Conservation (phyloP, 2,797 vertebrate genomes). For the Gadopsis marmoratus region DNA sequence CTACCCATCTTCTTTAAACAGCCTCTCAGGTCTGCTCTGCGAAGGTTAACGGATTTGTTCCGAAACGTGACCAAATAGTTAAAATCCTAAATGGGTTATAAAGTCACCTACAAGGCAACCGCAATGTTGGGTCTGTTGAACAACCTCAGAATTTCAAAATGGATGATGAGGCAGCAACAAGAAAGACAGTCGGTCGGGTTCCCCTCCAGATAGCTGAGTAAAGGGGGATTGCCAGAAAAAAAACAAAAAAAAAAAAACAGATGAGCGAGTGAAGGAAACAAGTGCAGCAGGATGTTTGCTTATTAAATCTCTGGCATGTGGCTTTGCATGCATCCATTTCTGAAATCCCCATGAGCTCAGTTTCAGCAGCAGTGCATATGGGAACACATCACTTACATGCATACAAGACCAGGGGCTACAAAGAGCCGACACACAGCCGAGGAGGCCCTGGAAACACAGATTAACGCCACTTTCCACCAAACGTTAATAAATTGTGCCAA, state of each 20-base stretch:
- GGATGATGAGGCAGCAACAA: not conserved
- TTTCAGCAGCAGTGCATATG: constrained; percentile 21
- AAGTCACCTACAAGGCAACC: not conserved
- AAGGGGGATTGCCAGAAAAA: constrained; percentile 41
- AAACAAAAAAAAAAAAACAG: constrained; percentile 42
- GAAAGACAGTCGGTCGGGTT: constrained; percentile 26
- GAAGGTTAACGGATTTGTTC: constrained; percentile 48
- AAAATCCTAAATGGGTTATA: constrained; percentile 32
- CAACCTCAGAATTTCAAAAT: constrained; percentile 27
- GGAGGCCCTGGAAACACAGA: constrained; percentile 16
- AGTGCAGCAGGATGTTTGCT: constrained; percentile 21
- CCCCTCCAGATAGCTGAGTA: constrained; percentile 39
- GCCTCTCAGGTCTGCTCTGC: constrained; percentile 1
- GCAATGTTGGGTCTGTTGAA: constrained; percentile 13
- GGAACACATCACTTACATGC: constrained; percentile 50
- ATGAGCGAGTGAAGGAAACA: constrained; percentile 19
- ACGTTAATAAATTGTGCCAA: constrained; percentile 1
- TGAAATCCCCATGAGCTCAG: constrained; percentile 14
- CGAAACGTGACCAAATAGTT: constrained; percentile 37
- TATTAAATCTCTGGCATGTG: constrained; percentile 42
- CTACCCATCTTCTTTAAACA: constrained; percentile 8
- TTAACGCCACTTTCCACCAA: not conserved
- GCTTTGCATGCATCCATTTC: constrained; percentile 30
- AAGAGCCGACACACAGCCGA: constrained; percentile 23
- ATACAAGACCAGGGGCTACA: constrained; percentile 23